A percentile compares a stretch with the other conserved stretches of the same genome.
phyloP scores from a whole-genome alignment of 2,113 vertebrate genomes.

The Geococcyx californianus region DNA sequence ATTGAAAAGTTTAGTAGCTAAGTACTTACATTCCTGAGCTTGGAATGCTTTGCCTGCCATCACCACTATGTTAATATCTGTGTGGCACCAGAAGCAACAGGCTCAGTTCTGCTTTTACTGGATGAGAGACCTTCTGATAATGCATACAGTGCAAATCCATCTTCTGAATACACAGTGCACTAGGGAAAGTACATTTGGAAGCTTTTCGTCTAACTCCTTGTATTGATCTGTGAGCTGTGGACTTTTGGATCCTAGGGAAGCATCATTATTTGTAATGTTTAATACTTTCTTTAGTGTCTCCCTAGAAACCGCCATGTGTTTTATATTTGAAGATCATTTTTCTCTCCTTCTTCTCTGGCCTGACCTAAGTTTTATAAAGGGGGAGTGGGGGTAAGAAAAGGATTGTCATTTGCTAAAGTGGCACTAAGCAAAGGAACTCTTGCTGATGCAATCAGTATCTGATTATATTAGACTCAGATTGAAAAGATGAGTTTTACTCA shows the following conservation, averaged over 20 bases:
- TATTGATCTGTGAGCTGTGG: not conserved
- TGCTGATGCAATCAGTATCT: not conserved
- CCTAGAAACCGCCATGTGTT: not conserved
- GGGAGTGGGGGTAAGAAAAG: not conserved
- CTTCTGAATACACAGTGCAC: not conserved
- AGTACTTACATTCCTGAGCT: not conserved
- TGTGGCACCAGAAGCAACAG: not conserved
- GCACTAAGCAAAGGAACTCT: not conserved
- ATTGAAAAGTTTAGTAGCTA: not conserved
- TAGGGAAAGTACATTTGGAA: not conserved
- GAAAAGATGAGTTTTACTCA: not conserved
- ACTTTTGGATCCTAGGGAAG: not conserved
- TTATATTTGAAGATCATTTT: not conserved
- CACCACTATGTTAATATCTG: not conserved
- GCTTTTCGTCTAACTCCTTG: not conserved
- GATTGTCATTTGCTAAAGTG: not conserved
- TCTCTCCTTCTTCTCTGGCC: not conserved
- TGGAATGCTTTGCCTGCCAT: not conserved
- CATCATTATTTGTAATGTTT: not conserved
- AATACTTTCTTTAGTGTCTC: not conserved
- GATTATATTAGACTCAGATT: not conserved
- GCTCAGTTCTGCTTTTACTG: not conserved
- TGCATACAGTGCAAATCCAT: not conserved
- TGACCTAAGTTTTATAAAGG: not conserved
- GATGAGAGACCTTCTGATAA: not conserved